phyloP scores from a whole-genome alignment of 2,797 vertebrate genomes.

The Neosalanx taihuensis region DNA sequence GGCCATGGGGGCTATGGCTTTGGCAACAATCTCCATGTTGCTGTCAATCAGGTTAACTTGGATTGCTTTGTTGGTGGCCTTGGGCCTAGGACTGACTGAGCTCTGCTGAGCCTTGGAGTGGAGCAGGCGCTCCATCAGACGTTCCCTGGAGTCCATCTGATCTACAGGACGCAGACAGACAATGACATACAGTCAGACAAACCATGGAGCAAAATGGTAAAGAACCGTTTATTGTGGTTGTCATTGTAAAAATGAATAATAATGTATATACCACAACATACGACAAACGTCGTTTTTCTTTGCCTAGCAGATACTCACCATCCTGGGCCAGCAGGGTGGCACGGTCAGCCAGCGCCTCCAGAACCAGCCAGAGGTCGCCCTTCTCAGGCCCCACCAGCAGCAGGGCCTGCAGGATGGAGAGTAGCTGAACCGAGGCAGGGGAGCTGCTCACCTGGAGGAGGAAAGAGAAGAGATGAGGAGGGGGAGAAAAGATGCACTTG shows the following conservation, averaged over 20 bases:
- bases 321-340: conserved; percentile 72
- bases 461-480: too few species aligned
- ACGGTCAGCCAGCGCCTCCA: conserved; percentile 79
- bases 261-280: neutral
- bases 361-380: conserved; percentile 78
- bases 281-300: neutral
- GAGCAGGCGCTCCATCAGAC: conserved; percentile 76
- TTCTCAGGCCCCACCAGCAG: conserved; percentile 75
- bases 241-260: too few species aligned
- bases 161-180: conserved; percentile 32
- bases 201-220: neutral
- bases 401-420: conserved; percentile 85
- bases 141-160: conserved; percentile 66
- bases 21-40: neutral
- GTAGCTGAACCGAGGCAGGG: conserved; percentile 76
- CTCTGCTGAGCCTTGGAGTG: conserved; percentile 62
- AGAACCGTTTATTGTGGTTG: too few species aligned
- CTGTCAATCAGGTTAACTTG: conserved; percentile 56
- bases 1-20: neutral
- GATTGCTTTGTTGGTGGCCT: conserved; percentile 44
- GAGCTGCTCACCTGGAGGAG: conserved; percentile 79
- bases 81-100: conserved; percentile 34
- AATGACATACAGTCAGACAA: neutral
- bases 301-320: neutral
- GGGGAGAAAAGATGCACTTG: neutral